phyloP scores from a whole-genome alignment of 53 echinoderm and acorn worm species.

The Arbacia lixula region DNA sequence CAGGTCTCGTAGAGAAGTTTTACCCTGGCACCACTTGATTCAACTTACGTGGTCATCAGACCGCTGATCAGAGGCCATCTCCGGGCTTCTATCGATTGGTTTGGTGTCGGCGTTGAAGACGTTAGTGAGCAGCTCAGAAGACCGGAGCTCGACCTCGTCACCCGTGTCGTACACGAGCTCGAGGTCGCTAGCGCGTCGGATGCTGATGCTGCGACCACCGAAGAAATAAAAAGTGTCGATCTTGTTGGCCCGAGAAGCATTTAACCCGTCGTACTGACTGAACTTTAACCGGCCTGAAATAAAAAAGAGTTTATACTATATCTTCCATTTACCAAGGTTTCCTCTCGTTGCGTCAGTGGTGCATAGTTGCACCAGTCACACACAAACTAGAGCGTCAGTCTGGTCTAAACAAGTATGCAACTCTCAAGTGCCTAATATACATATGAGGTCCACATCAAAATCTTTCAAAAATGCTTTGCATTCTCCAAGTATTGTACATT shows the following conservation, averaged over 20 bases:
- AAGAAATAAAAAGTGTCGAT: conserved; percentile 49
- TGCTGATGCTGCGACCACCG: conserved; percentile 60
- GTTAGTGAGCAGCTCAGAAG: not conserved
- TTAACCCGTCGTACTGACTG: conserved; percentile 57
- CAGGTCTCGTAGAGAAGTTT: not conserved
- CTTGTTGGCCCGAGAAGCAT: conserved; percentile 19
- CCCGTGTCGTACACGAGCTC: conserved; percentile 77
- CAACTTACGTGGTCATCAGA: conserved; percentile 65
- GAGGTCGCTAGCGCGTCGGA: conserved; percentile 68
- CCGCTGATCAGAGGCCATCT: conserved; percentile 31
- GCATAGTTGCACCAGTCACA: no score
- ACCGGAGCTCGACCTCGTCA: conserved; percentile 64
- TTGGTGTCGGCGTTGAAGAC: conserved; percentile 64
- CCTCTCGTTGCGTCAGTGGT: no score
- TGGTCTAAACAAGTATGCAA: no score
- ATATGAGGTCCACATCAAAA: no score
- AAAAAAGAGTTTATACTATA: no score
- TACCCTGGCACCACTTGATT: no score
- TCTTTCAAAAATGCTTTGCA: no score
- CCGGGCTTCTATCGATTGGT: conserved; percentile 40
- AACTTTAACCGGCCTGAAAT: conserved; percentile 60
- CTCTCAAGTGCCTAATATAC: no score
- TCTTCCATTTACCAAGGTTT: no score
- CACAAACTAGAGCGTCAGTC: no score
- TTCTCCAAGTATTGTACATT: no score